Percentiles rank a stretch among this genome's conserved stretches.
Evolutionary conservation across 2,113 vertebrate species (phyloP).

Genomic region (Laticauda laticaudata): DNA sequence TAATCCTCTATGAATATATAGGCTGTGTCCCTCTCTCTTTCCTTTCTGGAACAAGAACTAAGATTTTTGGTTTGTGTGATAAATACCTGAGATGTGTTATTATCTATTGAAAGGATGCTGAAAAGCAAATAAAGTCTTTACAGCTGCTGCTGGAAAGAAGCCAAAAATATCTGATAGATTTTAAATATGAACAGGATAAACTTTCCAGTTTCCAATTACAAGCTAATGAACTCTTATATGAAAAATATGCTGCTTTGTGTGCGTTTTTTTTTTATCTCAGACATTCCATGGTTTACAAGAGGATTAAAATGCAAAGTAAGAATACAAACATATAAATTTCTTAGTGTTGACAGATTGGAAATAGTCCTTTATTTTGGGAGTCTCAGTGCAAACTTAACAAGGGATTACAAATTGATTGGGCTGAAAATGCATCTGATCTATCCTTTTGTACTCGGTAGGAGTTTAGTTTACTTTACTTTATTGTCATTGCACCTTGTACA

Average conservation of each 20-base stretch:
- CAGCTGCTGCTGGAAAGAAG: slow-evolving; percentile 27
- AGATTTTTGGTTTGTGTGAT: slow-evolving; percentile 16
- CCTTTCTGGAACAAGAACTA: slow-evolving; percentile 2
- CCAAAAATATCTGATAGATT: slow-evolving; percentile 18
- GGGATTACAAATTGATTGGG: neutral
- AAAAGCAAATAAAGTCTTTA: slow-evolving; percentile 1
- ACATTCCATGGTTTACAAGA: neutral
- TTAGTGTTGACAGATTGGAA: slow-evolving; percentile 7
- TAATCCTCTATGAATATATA: slow-evolving; percentile 3
- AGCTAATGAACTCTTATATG: slow-evolving; percentile 14
- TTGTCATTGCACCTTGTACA: too few species aligned
- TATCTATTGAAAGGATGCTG: slow-evolving; percentile 36
- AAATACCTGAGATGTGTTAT: neutral
- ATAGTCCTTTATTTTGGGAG: neutral
- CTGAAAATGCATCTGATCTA: neutral
- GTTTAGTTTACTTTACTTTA: too few species aligned
- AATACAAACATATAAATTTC: neutral
- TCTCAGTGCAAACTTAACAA: slow-evolving; percentile 10
- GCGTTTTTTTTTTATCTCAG: slow-evolving; percentile 18
- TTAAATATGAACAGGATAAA: slow-evolving; percentile 19
- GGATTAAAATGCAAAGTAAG: slow-evolving; percentile 5
- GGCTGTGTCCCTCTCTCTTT: neutral
- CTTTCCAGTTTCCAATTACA: slow-evolving; percentile 22
- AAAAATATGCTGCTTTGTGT: slow-evolving; percentile 6
- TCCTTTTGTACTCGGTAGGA: neutral